A percentile compares a stretch with the other conserved stretches of the same genome.
Evolutionary conservation across 2,797 vertebrate species (phyloP).

Genomic region (Anguilla pacifica): DNA sequence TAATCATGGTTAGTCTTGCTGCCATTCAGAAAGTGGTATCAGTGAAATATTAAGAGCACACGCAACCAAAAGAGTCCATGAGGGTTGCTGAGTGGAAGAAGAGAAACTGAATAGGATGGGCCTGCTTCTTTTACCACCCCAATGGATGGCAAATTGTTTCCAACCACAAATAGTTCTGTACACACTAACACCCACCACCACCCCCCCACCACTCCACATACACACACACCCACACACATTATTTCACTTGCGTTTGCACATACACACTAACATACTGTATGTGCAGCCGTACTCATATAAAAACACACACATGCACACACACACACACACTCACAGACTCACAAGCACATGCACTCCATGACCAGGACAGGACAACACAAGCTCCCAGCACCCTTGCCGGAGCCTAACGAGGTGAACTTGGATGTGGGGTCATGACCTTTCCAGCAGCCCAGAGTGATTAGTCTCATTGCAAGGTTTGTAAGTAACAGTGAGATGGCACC

Average conservation of each 20-base stretch:
- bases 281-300: neutral
- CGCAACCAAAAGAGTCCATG: no score
- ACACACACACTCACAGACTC: no score
- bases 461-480: neutral
- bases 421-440: neutral
- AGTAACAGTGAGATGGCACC: neutral
- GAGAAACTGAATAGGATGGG: neutral
- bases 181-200: no score
- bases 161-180: no score
- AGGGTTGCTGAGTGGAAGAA: neutral
- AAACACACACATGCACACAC: neutral
- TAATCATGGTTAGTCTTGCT: neutral
- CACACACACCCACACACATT: neutral
- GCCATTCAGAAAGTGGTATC: neutral
- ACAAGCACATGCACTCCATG: neutral
- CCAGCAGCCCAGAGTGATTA: neutral
- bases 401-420: conserved; percentile 10
- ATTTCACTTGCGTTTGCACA: neutral
- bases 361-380: conserved; percentile 19
- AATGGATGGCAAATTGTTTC: no score
- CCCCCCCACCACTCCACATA: neutral
- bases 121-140: no score
- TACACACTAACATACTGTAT: neutral
- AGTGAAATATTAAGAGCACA: neutral
- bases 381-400: neutral